Base-by-base conservation (phyloP, 2,113 vertebrate genomes). In the Saccopteryx leptura region DNA sequence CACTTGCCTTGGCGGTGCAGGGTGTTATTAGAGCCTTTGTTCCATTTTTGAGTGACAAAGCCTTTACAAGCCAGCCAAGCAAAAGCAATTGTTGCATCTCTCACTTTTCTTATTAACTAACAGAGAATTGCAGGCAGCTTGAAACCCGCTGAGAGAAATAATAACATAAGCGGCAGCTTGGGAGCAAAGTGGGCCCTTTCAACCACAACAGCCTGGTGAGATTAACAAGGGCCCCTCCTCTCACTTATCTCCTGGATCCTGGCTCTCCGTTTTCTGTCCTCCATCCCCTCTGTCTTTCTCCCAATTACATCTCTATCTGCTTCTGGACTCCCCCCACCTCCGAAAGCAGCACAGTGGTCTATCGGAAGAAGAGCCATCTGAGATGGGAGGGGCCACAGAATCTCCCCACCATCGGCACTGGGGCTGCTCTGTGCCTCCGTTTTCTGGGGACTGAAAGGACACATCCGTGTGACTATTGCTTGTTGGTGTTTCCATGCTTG, bases 21-120 rank as follows among this genome's bases (percentile, higher is more conserved):
- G 97, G 96, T 98, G 98, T 98, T 98, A 98, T 98, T 98, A 98
- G 97, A 97, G 97, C 97, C 97, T 99, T 98, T 98, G 98, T 98
- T 98, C 98, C 96, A 97, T 18, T 96, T 98, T 97, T 94, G 98
- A 98, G 97, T 92, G 95, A 98, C 69, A 96, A 97, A 98, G 98
- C 98, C 97, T 98, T 98, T 98, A 98, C 98, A 98, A 97, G 97
- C 97, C 97, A 98, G 96, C 98, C 94, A 94, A 98, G 98, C 98
- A 93, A 98, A 98, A 97, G 98, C 98, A 98, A 98, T 98, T 98
- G 98, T 98, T 98, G 98, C 98, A 95, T 97, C 97, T 97, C 97
- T 97, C 65, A 48, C 97, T 98, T 98, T 98, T 98, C 98, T 98
- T 98, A 98, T 98, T 98, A 98, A 98, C 97, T 98, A 97, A 97